Percentiles rank a stretch among this genome's conserved stretches.
These are phyloP conservation scores for Mastomys coucha DNA, from an alignment of 2,113 vertebrate species.

Conservation along the genomic window DNA sequence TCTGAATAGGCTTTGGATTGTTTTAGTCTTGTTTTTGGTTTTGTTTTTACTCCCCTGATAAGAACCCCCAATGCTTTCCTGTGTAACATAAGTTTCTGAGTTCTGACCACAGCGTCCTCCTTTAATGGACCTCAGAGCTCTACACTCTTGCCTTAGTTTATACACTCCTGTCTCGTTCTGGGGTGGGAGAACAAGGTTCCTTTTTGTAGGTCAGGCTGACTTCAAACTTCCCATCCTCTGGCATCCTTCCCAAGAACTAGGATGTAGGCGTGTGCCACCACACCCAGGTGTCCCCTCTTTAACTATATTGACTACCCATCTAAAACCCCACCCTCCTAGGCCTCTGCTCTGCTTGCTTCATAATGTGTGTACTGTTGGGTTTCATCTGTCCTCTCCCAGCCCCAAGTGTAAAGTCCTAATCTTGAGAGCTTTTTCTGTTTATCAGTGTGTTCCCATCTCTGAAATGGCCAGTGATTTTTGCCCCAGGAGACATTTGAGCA, in stretches of 20 bases:
- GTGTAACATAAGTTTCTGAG: too few relatives aligned
- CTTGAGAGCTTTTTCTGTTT: not conserved
- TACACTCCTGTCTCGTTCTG: not conserved
- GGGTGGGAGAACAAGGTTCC: not conserved
- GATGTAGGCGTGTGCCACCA: not conserved
- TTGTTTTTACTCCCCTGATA: not conserved
- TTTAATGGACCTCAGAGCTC: not conserved
- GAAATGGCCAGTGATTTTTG: not conserved
- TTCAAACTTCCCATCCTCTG: not conserved
- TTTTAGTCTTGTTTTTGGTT: not conserved
- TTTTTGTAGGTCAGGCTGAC: not conserved
- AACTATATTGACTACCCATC: rapidly evolving
- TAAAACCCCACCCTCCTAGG: not conserved
- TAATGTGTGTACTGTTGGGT: rapidly evolving
- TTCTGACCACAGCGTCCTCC: not conserved
- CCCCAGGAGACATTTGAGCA: too few relatives aligned
- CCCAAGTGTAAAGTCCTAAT: not conserved
- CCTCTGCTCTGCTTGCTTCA: not conserved
- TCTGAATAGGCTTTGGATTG: not conserved
- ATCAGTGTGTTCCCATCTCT: not conserved
- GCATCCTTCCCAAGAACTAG: not conserved
- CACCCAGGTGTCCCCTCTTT: too few relatives aligned
- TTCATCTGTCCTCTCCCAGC: not conserved
- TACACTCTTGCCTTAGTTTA: not conserved
- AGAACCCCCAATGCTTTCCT: not conserved